Conservation (phyloP, 2,888 invertebrate species). For the Mesorhabditis belari region DNA sequence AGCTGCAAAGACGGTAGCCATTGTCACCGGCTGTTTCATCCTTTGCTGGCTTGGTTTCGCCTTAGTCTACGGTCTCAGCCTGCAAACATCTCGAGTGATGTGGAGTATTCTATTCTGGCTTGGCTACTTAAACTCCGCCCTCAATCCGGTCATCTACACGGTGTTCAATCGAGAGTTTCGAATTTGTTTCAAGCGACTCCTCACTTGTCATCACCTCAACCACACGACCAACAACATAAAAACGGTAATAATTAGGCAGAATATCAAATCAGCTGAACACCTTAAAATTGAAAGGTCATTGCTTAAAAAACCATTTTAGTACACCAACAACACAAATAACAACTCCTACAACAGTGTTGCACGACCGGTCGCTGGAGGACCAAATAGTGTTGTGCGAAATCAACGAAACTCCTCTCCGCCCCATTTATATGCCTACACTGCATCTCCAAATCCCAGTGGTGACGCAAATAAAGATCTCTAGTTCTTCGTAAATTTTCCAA, state of each 20-base stretch:
- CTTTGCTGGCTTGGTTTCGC: constrained; percentile 89
- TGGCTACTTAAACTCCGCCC: constrained; percentile 91
- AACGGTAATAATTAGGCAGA: neutral
- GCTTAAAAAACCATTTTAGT: no score
- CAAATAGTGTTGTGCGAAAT: constrained; percentile 7
- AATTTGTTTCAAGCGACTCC: constrained; percentile 49
- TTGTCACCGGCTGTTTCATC: constrained; percentile 93
- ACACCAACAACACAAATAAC: constrained; percentile 38
- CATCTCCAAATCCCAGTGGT: neutral
- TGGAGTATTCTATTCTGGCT: constrained; percentile 86
- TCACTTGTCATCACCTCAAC: constrained; percentile 50
- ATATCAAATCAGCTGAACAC: no score
- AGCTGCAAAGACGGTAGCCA: constrained; percentile 58
- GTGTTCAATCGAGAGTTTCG: constrained; percentile 51
- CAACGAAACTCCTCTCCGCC: constrained; percentile 10
- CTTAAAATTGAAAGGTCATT: no score
- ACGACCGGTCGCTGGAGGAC: constrained; percentile 16
- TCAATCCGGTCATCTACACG: constrained; percentile 69
- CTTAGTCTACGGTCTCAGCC: constrained; percentile 59
- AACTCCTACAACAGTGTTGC: constrained; percentile 37
- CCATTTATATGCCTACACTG: constrained; percentile 12
- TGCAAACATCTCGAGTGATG: constrained; percentile 38
- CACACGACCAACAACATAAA: constrained; percentile 18
- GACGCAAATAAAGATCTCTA: no score
- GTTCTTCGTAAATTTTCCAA: no score